These are phyloP conservation scores for Turdus rufiventris DNA, from an alignment of 2,113 vertebrate species.

Conservation along the genomic window DNA sequence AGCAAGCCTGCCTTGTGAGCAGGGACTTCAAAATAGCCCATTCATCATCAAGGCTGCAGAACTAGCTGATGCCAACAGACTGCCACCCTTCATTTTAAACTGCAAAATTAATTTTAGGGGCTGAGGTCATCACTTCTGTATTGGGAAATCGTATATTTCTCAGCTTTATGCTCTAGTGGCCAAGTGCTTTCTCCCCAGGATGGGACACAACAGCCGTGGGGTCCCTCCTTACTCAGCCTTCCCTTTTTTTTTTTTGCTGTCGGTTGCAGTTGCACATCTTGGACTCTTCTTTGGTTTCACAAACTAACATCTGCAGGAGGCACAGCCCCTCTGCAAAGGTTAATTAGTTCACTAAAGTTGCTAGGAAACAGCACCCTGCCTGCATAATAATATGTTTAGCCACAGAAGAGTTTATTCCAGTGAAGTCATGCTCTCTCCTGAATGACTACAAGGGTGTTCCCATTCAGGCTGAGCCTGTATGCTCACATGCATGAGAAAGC, in stretches of 20 bases:
- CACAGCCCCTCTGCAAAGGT: not conserved
- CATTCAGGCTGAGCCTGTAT: not conserved
- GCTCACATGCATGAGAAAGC: not conserved
- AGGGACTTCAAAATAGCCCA: not conserved
- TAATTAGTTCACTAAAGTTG: not conserved
- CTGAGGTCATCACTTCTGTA: not conserved
- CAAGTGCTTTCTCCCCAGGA: not conserved
- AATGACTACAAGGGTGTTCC: not conserved
- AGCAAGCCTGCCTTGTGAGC: not conserved
- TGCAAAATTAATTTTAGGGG: not conserved
- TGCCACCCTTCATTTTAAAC: not conserved
- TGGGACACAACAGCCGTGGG: not conserved
- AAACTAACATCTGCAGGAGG: not conserved
- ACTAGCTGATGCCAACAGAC: not conserved
- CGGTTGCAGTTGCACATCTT: rapidly evolving
- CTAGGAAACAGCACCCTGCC: conserved; percentile 23
- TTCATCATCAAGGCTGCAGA: not conserved
- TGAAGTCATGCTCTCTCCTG: not conserved
- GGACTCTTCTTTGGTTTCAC: not conserved
- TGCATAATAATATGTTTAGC: not conserved
- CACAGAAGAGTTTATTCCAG: not conserved
- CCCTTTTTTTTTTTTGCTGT: not conserved
- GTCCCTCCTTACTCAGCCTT: not conserved
- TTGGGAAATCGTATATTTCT: not conserved
- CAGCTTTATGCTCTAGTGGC: not conserved